phyloP scores from a whole-genome alignment of 1,140 invertebrate genomes.

The Saccostrea glomerata region DNA sequence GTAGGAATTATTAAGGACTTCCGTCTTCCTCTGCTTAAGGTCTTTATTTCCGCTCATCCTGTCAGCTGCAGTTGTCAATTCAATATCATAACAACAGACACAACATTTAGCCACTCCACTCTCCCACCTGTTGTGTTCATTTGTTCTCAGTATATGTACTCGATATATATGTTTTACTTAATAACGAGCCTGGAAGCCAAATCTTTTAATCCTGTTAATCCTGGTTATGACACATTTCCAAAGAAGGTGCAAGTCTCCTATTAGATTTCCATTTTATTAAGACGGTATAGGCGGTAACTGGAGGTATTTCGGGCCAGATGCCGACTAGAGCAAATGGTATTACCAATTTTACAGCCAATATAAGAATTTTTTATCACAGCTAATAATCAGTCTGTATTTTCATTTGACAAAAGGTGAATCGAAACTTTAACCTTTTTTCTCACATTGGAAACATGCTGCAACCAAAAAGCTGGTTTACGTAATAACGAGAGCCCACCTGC shows the following conservation, averaged over 20 bases:
- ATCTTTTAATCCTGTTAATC: constrained; percentile 18
- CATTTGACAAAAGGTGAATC: background rate
- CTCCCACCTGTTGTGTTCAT: background rate
- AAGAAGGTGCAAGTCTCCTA: background rate
- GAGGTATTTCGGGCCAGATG: background rate
- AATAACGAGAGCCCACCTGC: background rate
- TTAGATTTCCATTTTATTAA: constrained; percentile 16
- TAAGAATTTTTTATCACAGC: background rate
- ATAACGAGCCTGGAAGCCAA: background rate
- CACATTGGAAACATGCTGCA: background rate
- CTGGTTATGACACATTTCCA: background rate
- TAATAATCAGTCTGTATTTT: background rate
- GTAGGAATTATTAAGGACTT: constrained; percentile 57
- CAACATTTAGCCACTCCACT: background rate
- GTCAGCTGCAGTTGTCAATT: background rate
- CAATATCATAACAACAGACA: background rate
- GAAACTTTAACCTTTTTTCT: background rate
- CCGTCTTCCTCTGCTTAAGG: constrained; percentile 37
- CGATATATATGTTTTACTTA: constrained; percentile 10
- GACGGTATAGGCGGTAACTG: background rate
- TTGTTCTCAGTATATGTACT: background rate
- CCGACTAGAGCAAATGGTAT: constrained; percentile 19
- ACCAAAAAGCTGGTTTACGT: background rate
- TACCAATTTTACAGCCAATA: constrained; percentile 5
- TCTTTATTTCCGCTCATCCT: constrained; percentile 32